Evolutionary conservation across 2,888 invertebrate species (phyloP), one percentile per base, ranked within the genome.

Genomic region (Clepsis dumicolana): DNA sequence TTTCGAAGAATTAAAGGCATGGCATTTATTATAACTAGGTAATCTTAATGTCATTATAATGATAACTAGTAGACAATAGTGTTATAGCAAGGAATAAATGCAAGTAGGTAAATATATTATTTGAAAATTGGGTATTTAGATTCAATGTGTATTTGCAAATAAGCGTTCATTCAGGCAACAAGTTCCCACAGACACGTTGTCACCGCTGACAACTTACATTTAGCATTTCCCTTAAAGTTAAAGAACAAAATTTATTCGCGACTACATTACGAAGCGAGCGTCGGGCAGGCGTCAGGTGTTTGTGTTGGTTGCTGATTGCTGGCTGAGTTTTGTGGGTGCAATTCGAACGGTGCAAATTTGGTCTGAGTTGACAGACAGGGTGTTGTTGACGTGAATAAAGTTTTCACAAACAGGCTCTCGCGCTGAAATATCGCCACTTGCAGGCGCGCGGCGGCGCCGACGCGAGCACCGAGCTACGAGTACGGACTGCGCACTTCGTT

Each of bases 361-460:
- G 77, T 79, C 77, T 76, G 74, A 80, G 80, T 79, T 86, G 86
- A 87, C 86, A 85, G 85, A 84, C 84, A 85, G 80, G 76, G 75
- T 76, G 76, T 78, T 81, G 83, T 83, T 84, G 82, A 86, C 79
- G 83, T 80, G 84, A 86, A 86, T 85, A 88, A 87, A 90, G 85
- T 89, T 89, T 87, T 87, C 86, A 83, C 85, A 84, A 85, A 85
- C 85, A 83, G 79, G 78, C 78, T 75, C 78, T 78, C 60, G 81
- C 78, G 80, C 74, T 76, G 74, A 79, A 78, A 80, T 89, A 87
- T 90, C 84, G 84, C 90, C 88, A 87, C 88, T 90, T 88, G 86
- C 90, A 89, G 90, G 80, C 88, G 80, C 80, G 81, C 80, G 80
- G 44, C 44, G 80, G 78, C 79, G 79, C 79, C 77, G 78, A 79